phyloP scores from a whole-genome alignment of 2,797 vertebrate species.

The Brachyrhaphis roseni region DNA sequence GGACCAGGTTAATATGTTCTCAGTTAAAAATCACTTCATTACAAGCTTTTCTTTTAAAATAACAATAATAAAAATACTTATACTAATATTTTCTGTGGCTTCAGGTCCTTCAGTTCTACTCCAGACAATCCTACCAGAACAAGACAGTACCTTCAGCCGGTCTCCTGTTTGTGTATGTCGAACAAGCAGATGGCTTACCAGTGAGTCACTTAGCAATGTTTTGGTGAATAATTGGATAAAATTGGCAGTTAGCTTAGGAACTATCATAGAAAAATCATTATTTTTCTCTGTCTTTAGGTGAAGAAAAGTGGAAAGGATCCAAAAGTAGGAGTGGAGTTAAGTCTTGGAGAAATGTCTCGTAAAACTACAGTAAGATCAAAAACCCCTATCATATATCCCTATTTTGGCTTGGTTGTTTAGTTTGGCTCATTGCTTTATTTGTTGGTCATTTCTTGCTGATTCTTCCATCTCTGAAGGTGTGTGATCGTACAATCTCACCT shows the following conservation, averaged over 20 bases:
- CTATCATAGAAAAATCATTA: not conserved
- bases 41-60: not conserved
- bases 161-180: slow-evolving; percentile 87
- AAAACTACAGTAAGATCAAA: slow-evolving; percentile 86
- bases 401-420: not conserved
- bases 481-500: slow-evolving; percentile 82
- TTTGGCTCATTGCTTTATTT: not conserved
- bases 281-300: slow-evolving; percentile 70
- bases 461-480: slow-evolving; percentile 74
- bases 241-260: not conserved
- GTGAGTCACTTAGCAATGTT: slow-evolving; percentile 75
- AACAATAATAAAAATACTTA: not conserved
- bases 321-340: slow-evolving; percentile 82
- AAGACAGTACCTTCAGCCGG: slow-evolving; percentile 83
- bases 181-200: slow-evolving; percentile 84
- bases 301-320: slow-evolving; percentile 90
- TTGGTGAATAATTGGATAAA: not conserved
- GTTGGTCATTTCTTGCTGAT: not conserved
- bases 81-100: slow-evolving; percentile 16
- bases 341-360: slow-evolving; percentile 74
- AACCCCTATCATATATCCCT: not conserved
- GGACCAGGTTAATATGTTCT: slow-evolving; percentile 81
- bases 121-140: slow-evolving; percentile 84
- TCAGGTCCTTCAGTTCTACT: slow-evolving; percentile 88
- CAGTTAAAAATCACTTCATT: not conserved